Evolutionary conservation across 2,113 vertebrate species (phyloP), one percentile per base, ranked within the genome.

Genomic region (Motacilla tschutschensis): DNA sequence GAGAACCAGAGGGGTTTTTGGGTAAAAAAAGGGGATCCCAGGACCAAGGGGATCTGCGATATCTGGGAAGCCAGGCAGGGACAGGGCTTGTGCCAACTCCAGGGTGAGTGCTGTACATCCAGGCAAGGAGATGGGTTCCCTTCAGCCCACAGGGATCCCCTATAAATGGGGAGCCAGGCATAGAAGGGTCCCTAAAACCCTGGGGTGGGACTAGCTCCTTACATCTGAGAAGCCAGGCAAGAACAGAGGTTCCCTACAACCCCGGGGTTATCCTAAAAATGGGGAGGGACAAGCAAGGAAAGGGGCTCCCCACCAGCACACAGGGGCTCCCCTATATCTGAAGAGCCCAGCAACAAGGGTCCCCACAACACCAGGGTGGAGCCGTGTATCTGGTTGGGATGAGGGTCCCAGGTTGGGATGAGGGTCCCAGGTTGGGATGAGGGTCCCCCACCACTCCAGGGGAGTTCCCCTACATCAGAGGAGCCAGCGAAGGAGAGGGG

Each of bases 41-140:
- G 4, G 29, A 38, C 59, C 17, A 29, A 57, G 4, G 3, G 5
- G 4, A 2, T 20, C 5, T 18, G 29, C 26, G 38, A 0, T 2
- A 8, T 20, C 19, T 15, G 20, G 10, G 31, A 12, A 55, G 8
- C 3, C 36, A 22, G 21, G 28, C 35, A 79, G 9, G 6, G 8
- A 63, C 5, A 67, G 14, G 5, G 14, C 8, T 4, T 2, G 5
- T 18, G 17, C 20, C 25, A 66, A 1, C 2, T 38, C 15, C 10
- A 16, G 22, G 4, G 15, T 29, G 28, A 16, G 36, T 50, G 31
- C 22, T 4, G 2, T 7, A 13, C 11, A 41, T 6, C 8, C 41
- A 73, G 25, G 6, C 13, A 17, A 54, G 29, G 33, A 67, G 15
- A 33, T 6, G 10, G 24, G 40, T 2, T 31, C 40, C 19, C 54